A percentile compares a stretch with the other conserved stretches of the same genome.
These are phyloP conservation scores for Dolichoris vasculosae DNA, from an alignment of 1,140 invertebrate genomes.

Conservation along the genomic window DNA sequence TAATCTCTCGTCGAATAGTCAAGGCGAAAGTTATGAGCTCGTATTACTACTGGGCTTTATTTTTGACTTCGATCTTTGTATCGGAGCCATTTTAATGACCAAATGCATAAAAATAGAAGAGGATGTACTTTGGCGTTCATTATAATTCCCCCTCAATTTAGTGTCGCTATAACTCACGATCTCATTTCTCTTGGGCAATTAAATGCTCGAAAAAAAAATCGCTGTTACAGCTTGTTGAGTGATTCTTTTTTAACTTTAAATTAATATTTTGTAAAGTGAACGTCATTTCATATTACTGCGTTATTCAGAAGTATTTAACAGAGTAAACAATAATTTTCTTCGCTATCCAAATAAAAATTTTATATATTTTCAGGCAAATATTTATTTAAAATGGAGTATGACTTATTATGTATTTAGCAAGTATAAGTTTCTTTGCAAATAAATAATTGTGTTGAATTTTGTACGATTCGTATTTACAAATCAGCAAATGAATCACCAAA, in stretches of 20 bases:
- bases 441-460: slow-evolving; percentile 2
- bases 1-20: slow-evolving; percentile 49
- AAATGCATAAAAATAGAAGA: slow-evolving; percentile 46
- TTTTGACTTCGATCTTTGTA: slow-evolving; percentile 49
- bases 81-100: slow-evolving; percentile 49
- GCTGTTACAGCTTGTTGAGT: slow-evolving; percentile 17
- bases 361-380: background rate
- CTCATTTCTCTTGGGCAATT: slow-evolving; percentile 52
- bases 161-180: slow-evolving; percentile 50
- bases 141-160: slow-evolving; percentile 54
- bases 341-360: background rate
- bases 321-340: background rate
- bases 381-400: background rate
- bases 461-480: slow-evolving; percentile 8
- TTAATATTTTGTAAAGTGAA: slow-evolving; percentile 25
- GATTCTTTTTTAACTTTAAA: slow-evolving; percentile 31
- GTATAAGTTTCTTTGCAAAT: background rate
- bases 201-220: slow-evolving; percentile 43
- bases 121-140: slow-evolving; percentile 41
- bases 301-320: background rate
- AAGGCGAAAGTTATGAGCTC: slow-evolving; percentile 29
- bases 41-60: slow-evolving; percentile 37
- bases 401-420: background rate
- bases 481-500: slow-evolving; percentile 41
- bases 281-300: background rate